Evolutionary conservation across 2,797 vertebrate species (phyloP).

Genomic region (Anomalospiza imberbis): DNA sequence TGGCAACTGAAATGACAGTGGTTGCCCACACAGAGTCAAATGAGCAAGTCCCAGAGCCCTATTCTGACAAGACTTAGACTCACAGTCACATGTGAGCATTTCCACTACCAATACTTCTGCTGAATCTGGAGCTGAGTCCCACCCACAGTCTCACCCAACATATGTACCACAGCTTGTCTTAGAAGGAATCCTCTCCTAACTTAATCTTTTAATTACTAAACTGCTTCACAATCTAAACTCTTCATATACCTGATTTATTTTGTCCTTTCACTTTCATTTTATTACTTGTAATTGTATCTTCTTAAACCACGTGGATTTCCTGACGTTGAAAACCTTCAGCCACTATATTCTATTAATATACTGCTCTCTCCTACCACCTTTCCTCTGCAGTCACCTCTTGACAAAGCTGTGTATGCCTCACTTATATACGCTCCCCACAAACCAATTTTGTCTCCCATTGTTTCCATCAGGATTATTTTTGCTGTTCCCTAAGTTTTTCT

Average conservation of each 20-base stretch:
- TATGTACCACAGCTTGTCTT: neutral
- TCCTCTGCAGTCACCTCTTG: neutral
- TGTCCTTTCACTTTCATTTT: neutral
- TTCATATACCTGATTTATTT: neutral
- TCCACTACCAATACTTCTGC: neutral
- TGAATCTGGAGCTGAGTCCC: neutral
- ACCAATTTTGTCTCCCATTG: neutral
- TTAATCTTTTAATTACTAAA: neutral
- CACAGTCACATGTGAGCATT: neutral
- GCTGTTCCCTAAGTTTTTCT: slow-evolving; percentile 13
- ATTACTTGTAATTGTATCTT: neutral
- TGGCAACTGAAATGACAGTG: neutral
- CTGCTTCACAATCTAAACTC: neutral
- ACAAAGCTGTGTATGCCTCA: neutral
- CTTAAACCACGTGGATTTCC: neutral
- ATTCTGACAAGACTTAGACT: neutral
- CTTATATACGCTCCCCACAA: neutral
- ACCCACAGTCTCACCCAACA: neutral
- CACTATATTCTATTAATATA: no score
- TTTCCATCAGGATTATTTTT: neutral
- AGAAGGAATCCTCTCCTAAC: neutral
- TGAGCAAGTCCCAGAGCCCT: neutral
- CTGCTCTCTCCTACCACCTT: neutral
- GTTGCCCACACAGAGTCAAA: neutral
- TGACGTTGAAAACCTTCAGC: neutral